Evolutionary conservation across 1,140 invertebrate species (phyloP).

Genomic region (Drosophila azteca): DNA sequence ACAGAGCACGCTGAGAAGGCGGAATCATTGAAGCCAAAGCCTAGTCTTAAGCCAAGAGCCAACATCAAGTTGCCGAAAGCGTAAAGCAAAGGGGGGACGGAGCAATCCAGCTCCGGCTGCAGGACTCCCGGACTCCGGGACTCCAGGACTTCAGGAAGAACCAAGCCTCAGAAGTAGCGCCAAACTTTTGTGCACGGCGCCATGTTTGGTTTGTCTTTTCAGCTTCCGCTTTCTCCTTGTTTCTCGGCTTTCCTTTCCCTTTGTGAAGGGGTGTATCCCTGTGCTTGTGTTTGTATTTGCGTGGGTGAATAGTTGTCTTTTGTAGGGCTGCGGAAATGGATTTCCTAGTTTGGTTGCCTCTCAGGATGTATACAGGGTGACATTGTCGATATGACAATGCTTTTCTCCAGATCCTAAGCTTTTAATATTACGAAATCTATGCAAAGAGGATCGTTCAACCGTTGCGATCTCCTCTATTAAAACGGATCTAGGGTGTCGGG

Average conservation of each 20-base stretch:
- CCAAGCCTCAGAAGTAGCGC: conserved; percentile 47
- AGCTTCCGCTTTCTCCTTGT: conserved; percentile 68
- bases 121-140: neutral
- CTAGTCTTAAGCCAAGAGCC: conserved; percentile 72
- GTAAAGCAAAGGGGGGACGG: conserved; percentile 39
- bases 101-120: conserved; percentile 41
- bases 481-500: too few species aligned
- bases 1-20: conserved; percentile 54
- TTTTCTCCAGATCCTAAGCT: neutral
- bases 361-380: conserved; percentile 44
- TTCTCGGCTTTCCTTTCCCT: conserved; percentile 47
- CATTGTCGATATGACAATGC: neutral
- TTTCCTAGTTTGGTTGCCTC: conserved; percentile 15
- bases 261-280: neutral
- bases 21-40: conserved; percentile 64
- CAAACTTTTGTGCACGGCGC: conserved; percentile 78
- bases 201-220: conserved; percentile 83
- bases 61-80: conserved; percentile 73
- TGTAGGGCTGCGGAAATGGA: conserved; percentile 32
- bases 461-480: too few species aligned
- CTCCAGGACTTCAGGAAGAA: neutral
- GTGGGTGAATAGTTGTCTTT: conserved; percentile 45
- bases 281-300: conserved; percentile 20
- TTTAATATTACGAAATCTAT: neutral
- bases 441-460: neutral